Conservation (phyloP, 2,888 invertebrate genomes). For the Drosophila neonasuta region DNA sequence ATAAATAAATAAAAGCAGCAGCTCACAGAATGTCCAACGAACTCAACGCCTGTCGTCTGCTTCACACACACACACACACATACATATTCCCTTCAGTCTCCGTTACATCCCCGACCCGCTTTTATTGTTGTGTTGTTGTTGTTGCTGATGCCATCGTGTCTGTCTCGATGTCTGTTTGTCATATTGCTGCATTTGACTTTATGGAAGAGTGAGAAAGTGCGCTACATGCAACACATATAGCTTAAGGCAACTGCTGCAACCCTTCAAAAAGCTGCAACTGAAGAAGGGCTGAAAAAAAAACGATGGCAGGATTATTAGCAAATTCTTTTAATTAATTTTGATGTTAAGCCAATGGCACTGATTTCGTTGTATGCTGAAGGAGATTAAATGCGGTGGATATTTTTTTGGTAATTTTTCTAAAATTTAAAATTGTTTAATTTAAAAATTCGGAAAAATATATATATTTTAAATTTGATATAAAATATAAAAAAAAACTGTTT, state of each 20-base stretch:
- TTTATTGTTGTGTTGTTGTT: conserved; percentile 5
- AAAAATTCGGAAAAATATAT: too few relatives aligned
- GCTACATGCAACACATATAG: conserved; percentile 48
- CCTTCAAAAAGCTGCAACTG: conserved; percentile 1
- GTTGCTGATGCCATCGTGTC: conserved; percentile 19
- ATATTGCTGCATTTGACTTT: conserved; percentile 64
- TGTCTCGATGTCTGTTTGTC: conserved; percentile 50
- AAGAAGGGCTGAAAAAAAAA: background rate
- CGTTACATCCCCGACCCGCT: background rate
- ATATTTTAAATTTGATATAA: too few relatives aligned
- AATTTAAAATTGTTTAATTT: background rate
- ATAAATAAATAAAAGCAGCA: conserved; percentile 76
- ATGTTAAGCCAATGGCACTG: conserved; percentile 36
- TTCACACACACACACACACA: conserved; percentile 20
- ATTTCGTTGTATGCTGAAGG: conserved; percentile 15
- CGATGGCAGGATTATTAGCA: conserved; percentile 42
- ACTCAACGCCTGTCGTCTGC: conserved; percentile 71
- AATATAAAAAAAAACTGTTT: too few relatives aligned
- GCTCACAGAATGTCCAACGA: conserved; percentile 69
- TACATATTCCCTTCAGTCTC: background rate
- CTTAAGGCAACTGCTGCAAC: conserved; percentile 44
- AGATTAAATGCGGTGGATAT: background rate
- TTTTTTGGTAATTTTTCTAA: background rate
- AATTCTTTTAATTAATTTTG: conserved; percentile 62
- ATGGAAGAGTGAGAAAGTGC: conserved; percentile 14